These are phyloP conservation scores for Zonitis immaculata DNA, from an alignment of 2,888 invertebrate genomes.

Conservation along the genomic window DNA sequence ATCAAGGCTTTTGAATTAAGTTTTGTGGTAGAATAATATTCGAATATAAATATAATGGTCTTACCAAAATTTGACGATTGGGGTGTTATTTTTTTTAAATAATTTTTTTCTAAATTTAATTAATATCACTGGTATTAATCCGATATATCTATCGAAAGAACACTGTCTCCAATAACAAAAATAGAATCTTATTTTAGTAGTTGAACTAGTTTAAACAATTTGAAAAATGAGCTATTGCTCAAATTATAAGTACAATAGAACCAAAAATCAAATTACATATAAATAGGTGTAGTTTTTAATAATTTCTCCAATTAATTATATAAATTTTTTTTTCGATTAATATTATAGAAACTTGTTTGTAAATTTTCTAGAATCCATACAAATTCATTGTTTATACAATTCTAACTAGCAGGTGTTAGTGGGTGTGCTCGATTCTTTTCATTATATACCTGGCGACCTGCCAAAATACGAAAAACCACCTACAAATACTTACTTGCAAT, in stretches of 20 bases:
- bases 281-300: no score
- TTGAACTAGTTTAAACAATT: constrained; percentile 31
- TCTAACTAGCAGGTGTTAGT: constrained; percentile 46
- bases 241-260: constrained; percentile 12
- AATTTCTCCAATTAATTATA: no score
- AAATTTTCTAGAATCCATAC: neutral
- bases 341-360: neutral
- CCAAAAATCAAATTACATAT: no score
- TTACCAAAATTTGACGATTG: neutral
- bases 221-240: constrained; percentile 12
- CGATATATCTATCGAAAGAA: constrained; percentile 9
- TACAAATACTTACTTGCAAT: constrained; percentile 42
- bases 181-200: constrained; percentile 38
- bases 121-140: neutral
- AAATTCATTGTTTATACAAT: constrained; percentile 2
- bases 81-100: neutral
- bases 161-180: constrained; percentile 25
- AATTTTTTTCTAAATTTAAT: neutral
- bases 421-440: constrained; percentile 39
- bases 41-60: neutral
- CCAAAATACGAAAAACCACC: constrained; percentile 42
- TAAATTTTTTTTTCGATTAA: no score
- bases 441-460: constrained; percentile 37
- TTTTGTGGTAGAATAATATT: no score
- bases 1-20: no score